Percentiles rank a stretch among this genome's conserved stretches.
Evolutionary conservation across 2,113 vertebrate genomes (phyloP).

Genomic region (Chauna torquata): DNA sequence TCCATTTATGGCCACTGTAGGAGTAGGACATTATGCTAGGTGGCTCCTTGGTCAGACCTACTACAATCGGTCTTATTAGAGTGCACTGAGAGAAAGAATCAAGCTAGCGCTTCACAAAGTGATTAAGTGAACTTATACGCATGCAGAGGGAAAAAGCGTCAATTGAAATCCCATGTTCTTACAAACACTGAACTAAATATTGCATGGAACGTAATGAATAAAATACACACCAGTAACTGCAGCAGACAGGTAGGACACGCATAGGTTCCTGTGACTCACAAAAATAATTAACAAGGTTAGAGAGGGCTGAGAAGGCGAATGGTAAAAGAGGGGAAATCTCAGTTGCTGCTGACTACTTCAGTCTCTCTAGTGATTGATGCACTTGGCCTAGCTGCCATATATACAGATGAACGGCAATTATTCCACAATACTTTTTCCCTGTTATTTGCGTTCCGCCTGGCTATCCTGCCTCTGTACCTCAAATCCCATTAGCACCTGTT

Average conservation of each 20-base stretch:
- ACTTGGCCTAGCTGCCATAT: background rate
- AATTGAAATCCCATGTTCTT: background rate
- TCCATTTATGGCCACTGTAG: background rate
- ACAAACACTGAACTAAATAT: background rate
- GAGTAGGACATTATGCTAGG: background rate
- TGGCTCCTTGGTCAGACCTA: background rate
- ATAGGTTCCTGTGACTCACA: background rate
- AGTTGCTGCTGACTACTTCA: accelerated
- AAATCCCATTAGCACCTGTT: background rate
- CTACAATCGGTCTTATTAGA: background rate
- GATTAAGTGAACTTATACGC: background rate
- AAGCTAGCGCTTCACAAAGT: background rate
- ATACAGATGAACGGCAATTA: background rate
- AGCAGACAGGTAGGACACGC: background rate
- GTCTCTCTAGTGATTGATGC: background rate
- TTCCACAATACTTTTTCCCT: background rate
- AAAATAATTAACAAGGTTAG: background rate
- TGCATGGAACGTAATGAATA: background rate
- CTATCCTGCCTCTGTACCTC: background rate
- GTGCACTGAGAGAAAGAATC: background rate
- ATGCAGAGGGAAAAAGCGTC: background rate
- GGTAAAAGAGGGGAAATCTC: background rate
- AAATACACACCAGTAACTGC: background rate
- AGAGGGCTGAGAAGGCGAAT: background rate
- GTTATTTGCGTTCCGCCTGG: background rate